Percentiles rank a stretch among this genome's conserved stretches.
Evolutionary conservation across 2,797 vertebrate genomes (phyloP).

Genomic region (Aythya fuligula): DNA sequence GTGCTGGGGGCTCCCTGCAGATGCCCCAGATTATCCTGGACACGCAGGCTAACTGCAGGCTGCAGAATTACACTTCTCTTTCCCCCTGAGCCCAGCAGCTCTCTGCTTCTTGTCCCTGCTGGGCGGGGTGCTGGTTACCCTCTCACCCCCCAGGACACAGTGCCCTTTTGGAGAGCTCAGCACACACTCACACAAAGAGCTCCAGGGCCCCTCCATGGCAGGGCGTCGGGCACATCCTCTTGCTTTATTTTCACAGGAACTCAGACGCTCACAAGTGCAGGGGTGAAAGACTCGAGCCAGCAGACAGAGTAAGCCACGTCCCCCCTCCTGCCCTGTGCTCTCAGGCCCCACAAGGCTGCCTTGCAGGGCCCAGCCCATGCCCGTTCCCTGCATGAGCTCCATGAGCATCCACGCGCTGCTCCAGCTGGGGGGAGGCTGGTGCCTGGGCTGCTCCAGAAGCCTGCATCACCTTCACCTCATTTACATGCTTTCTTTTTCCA

Average conservation of each 20-base stretch:
- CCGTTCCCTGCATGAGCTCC: not conserved
- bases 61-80: not conserved
- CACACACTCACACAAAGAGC: no score
- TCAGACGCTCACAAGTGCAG: slow-evolving; percentile 62
- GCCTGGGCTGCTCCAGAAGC: not conserved
- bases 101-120: fast-evolving
- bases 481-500: not conserved
- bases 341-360: fast-evolving
- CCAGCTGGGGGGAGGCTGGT: not conserved
- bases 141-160: no score
- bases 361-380: not conserved
- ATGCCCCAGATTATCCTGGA: not conserved
- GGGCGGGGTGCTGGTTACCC: not conserved
- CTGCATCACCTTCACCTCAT: fast-evolving
- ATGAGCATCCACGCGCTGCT: fast-evolving
- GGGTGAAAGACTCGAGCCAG: slow-evolving; percentile 76
- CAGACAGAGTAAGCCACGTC: slow-evolving; percentile 80
- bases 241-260: slow-evolving; percentile 64
- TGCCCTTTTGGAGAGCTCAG: not conserved
- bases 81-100: no score
- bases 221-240: not conserved
- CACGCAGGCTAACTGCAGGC: not conserved
- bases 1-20: not conserved
- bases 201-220: fast-evolving
- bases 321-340: not conserved